phyloP scores from a whole-genome alignment of 2,113 vertebrate species.

The Xenotilapia longispinis region DNA sequence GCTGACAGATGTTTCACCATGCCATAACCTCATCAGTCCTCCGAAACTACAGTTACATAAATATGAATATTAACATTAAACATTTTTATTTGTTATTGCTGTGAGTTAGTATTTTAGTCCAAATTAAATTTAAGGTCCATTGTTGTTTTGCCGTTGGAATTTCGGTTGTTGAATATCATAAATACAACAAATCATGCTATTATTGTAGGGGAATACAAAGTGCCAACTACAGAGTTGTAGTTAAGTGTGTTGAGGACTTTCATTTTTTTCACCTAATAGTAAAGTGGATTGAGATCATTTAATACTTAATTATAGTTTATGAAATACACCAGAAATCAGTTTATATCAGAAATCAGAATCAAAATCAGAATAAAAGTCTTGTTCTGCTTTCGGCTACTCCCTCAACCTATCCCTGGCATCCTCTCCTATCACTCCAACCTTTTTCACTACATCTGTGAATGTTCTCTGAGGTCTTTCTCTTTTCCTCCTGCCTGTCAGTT shows the following conservation, averaged over 20 bases:
- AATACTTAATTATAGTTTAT: neutral
- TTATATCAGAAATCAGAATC: neutral
- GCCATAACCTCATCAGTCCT: neutral
- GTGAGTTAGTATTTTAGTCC: neutral
- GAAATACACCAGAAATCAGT: neutral
- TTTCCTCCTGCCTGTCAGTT: neutral
- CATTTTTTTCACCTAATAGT: neutral
- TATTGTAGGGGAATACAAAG: neutral
- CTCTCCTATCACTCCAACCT: neutral
- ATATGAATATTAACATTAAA: neutral
- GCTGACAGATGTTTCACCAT: neutral
- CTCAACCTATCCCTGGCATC: neutral
- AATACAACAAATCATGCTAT: neutral
- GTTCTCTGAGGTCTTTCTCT: neutral
- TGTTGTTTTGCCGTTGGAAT: neutral
- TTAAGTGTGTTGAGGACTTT: neutral
- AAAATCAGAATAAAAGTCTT: neutral
- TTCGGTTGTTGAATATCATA: neutral
- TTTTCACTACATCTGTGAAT: neutral
- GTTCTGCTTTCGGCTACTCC: neutral
- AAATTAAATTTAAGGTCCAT: neutral
- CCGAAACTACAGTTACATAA: neutral
- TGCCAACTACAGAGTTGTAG: neutral
- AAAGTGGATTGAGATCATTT: neutral
- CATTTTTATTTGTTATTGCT: neutral